phyloP scores from a whole-genome alignment of 2,113 vertebrate genomes.

The Cyphomyrus discorhynchus region DNA sequence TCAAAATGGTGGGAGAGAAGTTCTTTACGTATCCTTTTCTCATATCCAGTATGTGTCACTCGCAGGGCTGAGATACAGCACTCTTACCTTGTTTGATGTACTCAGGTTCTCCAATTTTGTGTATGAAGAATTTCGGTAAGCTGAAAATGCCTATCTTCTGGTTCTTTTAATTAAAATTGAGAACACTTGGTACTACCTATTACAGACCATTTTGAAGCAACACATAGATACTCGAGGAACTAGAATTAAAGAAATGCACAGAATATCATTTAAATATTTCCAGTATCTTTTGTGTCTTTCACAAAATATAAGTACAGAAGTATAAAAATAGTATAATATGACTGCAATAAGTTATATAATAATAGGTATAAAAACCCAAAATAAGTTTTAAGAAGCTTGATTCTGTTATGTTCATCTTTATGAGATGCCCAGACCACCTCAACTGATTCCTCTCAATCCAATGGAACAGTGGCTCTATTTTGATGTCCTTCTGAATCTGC shows the following conservation, averaged over 20 bases:
- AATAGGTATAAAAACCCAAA: neutral
- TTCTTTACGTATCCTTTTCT: conserved; percentile 79
- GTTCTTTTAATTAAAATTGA: neutral
- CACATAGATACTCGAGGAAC: neutral
- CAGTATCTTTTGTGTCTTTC: neutral
- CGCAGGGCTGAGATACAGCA: neutral
- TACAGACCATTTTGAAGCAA: neutral
- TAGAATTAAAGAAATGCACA: neutral
- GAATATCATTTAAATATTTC: neutral
- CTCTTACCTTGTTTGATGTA: neutral
- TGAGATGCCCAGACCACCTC: neutral
- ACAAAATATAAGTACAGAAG: neutral
- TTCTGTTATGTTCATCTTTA: neutral
- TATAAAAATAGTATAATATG: neutral
- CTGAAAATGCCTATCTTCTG: neutral
- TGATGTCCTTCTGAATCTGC: neutral
- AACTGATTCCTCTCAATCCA: neutral
- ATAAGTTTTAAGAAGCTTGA: neutral
- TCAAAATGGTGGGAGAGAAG: conserved; percentile 66
- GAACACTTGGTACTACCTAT: neutral
- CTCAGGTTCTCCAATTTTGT: neutral
- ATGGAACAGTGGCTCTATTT: neutral
- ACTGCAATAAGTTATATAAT: neutral
- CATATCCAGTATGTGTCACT: neutral
- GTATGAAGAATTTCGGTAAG: neutral